phyloP scores from a whole-genome alignment of 1,140 invertebrate genomes.

The Mercenaria mercenaria region DNA sequence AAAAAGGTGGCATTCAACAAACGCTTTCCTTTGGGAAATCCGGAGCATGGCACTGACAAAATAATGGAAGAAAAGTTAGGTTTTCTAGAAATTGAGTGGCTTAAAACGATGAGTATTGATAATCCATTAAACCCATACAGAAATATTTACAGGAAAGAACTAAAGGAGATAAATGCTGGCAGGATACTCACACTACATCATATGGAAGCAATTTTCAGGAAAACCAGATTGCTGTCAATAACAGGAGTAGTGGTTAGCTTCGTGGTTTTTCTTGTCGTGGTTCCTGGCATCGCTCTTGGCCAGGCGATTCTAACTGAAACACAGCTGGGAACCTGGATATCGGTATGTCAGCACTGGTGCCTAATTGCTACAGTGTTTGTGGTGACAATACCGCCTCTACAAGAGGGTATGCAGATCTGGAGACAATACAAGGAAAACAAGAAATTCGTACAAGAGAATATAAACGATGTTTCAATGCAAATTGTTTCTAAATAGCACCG shows the following conservation, averaged over 20 bases:
- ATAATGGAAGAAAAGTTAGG: neutral
- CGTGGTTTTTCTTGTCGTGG: conserved; percentile 57
- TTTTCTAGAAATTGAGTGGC: conserved; percentile 29
- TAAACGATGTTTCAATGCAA: too few relatives aligned
- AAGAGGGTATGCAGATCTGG: conserved; percentile 36
- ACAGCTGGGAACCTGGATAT: conserved; percentile 17
- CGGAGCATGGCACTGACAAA: neutral
- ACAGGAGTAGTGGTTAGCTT: conserved; percentile 56
- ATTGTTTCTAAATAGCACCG: neutral
- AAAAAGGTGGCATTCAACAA: neutral
- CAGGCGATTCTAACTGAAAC: neutral
- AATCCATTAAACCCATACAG: conserved; percentile 85
- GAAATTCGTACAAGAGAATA: neutral
- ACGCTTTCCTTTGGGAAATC: neutral
- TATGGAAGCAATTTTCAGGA: conserved; percentile 66
- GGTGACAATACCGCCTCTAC: conserved; percentile 26
- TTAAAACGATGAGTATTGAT: conserved; percentile 82
- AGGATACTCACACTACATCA: conserved; percentile 46
- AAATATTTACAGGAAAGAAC: conserved; percentile 79
- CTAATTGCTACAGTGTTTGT: conserved; percentile 35
- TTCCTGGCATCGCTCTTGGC: conserved; percentile 55
- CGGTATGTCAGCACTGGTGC: conserved; percentile 23
- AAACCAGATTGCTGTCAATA: conserved; percentile 41
- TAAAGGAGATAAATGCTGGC: conserved; percentile 64
- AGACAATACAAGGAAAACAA: conserved; percentile 28